Base-by-base conservation (phyloP, 1,140 invertebrate genomes). In the Helicorthomorpha holstii region DNA sequence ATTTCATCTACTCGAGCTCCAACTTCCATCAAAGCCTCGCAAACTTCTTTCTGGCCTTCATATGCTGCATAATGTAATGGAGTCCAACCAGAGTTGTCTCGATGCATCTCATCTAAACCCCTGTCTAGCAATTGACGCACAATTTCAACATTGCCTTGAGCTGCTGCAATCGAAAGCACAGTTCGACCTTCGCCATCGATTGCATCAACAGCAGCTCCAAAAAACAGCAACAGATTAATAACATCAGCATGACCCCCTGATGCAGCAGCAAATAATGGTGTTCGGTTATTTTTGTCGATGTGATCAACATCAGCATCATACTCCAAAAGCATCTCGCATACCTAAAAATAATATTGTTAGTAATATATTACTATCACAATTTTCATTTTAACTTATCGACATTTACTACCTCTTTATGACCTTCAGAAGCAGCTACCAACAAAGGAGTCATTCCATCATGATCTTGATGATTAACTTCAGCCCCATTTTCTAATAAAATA, bases 401-500 rank as follows among this genome's bases (percentile, higher is more conserved):
- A n/a, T n/a, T n/a, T n/a, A n/a, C n/a, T n/a, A n/a, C n/a, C 59
- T 87, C 83, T 53, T 74, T 78, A 62, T 92, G 85, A 1, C 90
- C 90, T 68, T 96, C 90, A 61, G 95, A 94, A 0, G 90, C 86
- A 7, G 91, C 91, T 1, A 96, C 89, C 43, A 95, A 70, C 10
- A 97, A 67, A 1, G 91, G 88, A 2, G 91, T 93, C 73, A 92
- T 91, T 0, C 85, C 84, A 62, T 95, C 90, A 53, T 87, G 82
- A 63, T 94, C 91, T 56, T 86, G 79, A 54, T 87, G 83, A 66
- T 89, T 81, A 1, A 92, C 87, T 48, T 79, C 78, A 0, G 89
- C 90, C n/a, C 83, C 84, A 51, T 80, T 70, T 61, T 92, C 86
- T 25, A 93, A 59, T 2, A 97, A 66, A 60, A 88, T 73, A 57